Conservation (phyloP, 2,888 invertebrate genomes). For the Drosophila mettleri region DNA sequence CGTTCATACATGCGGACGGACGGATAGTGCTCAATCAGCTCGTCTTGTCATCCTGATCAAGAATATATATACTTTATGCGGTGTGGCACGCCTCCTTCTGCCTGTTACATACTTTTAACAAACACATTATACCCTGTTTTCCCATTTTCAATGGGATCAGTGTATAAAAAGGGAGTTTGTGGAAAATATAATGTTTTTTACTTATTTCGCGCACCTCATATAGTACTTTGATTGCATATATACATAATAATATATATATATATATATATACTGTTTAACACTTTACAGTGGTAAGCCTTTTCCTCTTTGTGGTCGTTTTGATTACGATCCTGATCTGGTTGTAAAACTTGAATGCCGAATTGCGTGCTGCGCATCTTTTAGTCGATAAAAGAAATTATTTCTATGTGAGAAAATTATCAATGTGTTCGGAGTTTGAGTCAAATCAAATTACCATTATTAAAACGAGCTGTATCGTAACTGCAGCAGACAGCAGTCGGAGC, state of each 20-base stretch:
- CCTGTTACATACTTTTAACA: no score
- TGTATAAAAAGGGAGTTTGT: no score
- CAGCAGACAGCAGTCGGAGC: conserved; percentile 25
- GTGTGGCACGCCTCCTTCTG: no score
- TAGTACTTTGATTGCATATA: no score
- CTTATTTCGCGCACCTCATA: no score
- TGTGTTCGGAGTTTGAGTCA: conserved; percentile 83
- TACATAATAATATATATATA: not conserved
- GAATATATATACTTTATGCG: no score
- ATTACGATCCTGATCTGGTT: conserved; percentile 47
- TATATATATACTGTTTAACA: not conserved
- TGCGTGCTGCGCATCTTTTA: conserved; percentile 83
- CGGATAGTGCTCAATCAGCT: no score
- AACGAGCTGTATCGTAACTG: conserved; percentile 63
- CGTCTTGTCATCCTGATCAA: no score
- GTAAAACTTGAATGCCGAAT: conserved; percentile 80
- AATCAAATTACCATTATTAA: conserved; percentile 78
- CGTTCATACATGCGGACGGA: no score
- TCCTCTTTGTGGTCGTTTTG: conserved; percentile 9
- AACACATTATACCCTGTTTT: no score
- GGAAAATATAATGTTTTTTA: no score
- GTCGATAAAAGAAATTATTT: conserved; percentile 65
- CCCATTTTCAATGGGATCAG: no score
- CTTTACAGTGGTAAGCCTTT: not conserved
- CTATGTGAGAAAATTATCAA: conserved; percentile 83